Percentiles rank a stretch among this genome's conserved stretches.
These are phyloP conservation scores for Ceratina japonica DNA, from an alignment of 1,140 invertebrate genomes.

Conservation along the genomic window DNA sequence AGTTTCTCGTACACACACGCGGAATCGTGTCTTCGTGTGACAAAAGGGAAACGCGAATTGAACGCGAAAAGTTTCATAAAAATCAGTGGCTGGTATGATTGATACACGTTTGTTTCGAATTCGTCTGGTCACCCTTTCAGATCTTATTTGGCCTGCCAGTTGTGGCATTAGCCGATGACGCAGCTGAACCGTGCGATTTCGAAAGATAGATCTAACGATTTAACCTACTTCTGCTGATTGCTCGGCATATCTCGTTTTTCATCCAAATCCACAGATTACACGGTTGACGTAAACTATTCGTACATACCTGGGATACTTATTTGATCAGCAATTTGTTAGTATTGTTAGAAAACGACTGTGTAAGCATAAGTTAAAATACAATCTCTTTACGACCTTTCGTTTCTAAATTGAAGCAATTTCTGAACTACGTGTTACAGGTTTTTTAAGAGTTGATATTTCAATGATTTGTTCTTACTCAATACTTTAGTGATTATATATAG, in stretches of 20 bases:
- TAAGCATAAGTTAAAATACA: no score
- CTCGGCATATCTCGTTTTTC: background rate
- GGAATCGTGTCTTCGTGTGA: slow-evolving; percentile 28
- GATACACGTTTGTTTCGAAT: slow-evolving; percentile 43
- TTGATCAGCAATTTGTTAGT: background rate
- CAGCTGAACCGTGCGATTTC: slow-evolving; percentile 27
- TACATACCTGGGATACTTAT: no score
- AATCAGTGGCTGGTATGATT: slow-evolving; percentile 7
- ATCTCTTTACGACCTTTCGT: no score
- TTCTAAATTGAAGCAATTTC: no score
- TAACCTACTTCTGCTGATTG: background rate
- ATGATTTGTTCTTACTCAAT: no score
- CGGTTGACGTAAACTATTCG: background rate
- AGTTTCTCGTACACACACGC: slow-evolving; percentile 37
- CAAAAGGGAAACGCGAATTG: slow-evolving; percentile 24
- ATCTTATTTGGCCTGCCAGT: slow-evolving; percentile 4
- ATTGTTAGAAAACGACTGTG: no score
- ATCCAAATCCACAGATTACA: background rate
- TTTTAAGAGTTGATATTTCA: no score
- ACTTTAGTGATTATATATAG: no score
- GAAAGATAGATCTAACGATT: background rate
- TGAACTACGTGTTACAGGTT: no score
- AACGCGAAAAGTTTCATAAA: slow-evolving; percentile 26
- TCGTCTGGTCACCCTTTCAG: slow-evolving; percentile 20
- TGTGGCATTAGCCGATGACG: slow-evolving; percentile 9